Percentiles rank a stretch among this genome's conserved stretches.
Conservation (phyloP, 2,888 invertebrate species). For the Standfussiana lucernea region DNA sequence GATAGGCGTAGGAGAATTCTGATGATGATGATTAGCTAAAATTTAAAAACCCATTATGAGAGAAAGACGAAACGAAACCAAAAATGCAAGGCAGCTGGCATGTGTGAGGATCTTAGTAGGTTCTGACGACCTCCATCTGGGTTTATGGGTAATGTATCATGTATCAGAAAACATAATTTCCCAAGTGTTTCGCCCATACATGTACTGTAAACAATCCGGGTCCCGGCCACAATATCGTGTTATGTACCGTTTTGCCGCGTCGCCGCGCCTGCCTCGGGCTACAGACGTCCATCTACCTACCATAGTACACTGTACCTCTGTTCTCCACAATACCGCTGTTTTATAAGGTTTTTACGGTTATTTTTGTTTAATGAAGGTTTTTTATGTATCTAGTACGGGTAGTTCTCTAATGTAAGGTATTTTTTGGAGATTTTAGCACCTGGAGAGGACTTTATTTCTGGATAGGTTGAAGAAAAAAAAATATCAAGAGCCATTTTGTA, state of each 20-base stretch:
- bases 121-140: neutral
- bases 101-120: neutral
- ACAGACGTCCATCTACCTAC: constrained; percentile 44
- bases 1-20: no score
- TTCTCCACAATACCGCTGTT: constrained; percentile 43
- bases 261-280: constrained; percentile 65
- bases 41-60: no score
- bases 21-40: no score
- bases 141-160: neutral
- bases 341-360: neutral
- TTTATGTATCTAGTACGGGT: neutral
- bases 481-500: no score
- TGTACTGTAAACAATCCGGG: constrained; percentile 81
- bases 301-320: constrained; percentile 33
- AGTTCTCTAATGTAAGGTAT: neutral
- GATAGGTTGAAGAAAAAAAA: neutral
- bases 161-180: neutral
- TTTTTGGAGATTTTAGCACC: neutral
- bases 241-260: constrained; percentile 86
- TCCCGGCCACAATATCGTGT: constrained; percentile 84
- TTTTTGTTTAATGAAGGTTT: constrained; percentile 1
- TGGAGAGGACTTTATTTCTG: neutral
- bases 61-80: neutral
- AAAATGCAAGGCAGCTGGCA: neutral
- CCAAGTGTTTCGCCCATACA: constrained; percentile 46